Evolutionary conservation across 2,888 invertebrate genomes (phyloP).

Genomic region (Trilocha varians): DNA sequence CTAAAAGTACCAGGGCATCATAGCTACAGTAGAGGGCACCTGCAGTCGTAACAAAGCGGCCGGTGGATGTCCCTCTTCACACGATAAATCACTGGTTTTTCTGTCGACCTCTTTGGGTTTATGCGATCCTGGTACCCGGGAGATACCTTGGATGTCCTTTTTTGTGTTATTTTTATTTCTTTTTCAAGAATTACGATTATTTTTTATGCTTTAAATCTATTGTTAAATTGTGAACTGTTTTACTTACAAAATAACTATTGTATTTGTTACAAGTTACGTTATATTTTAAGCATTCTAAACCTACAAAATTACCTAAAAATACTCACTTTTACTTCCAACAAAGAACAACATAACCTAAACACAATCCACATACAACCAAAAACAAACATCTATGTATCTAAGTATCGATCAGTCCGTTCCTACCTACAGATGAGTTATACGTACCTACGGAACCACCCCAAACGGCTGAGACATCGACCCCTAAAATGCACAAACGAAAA

Average conservation of each 20-base stretch:
- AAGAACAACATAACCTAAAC: neutral
- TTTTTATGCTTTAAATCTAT: too few species aligned
- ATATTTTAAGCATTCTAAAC: too few species aligned
- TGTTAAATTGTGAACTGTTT: too few species aligned
- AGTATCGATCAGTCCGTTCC: conserved; percentile 49
- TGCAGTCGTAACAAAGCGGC: conserved; percentile 8
- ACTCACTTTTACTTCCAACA: too few species aligned
- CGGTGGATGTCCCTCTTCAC: conserved; percentile 19
- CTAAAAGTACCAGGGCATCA: neutral
- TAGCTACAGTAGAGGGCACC: conserved; percentile 9
- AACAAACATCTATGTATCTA: conserved; percentile 26
- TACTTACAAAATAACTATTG: too few species aligned
- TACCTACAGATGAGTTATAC: conserved; percentile 65
- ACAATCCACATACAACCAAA: neutral
- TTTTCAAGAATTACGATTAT: neutral
- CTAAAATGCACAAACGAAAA: conserved; percentile 20
- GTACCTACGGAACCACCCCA: conserved; percentile 19
- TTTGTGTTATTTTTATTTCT: neutral
- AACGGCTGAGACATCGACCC: conserved; percentile 37
- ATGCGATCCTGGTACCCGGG: conserved; percentile 4
- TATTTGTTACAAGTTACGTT: too few species aligned
- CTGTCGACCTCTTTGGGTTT: conserved; percentile 12
- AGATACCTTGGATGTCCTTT: conserved; percentile 6
- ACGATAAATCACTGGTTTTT: conserved; percentile 21
- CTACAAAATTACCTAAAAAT: too few species aligned